Evolutionary conservation across 2,113 vertebrate species (phyloP).

Genomic region (Felis catus): DNA sequence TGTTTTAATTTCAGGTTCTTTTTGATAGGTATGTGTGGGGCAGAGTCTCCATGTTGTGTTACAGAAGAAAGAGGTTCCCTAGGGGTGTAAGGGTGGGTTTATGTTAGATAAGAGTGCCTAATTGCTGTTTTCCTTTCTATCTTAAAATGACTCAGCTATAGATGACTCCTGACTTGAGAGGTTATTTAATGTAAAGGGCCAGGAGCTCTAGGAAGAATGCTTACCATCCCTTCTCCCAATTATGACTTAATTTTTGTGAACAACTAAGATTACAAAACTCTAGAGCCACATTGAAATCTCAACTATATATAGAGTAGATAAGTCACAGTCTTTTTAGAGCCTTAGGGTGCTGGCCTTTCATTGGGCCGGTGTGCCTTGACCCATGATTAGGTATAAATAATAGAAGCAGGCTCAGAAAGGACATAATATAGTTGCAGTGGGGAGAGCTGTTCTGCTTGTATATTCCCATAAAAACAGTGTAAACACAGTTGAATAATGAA

Average conservation of each 20-base stretch:
- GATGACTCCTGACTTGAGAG: neutral
- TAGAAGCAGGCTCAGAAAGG: neutral
- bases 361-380: neutral
- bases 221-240: neutral
- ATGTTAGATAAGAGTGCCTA: neutral
- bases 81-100: neutral
- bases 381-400: neutral
- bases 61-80: neutral
- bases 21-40: neutral
- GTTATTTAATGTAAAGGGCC: neutral
- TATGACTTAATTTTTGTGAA: conserved; percentile 27
- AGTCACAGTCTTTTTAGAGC: neutral
- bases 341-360: neutral
- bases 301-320: neutral
- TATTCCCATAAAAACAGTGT: neutral
- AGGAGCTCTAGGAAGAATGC: neutral
- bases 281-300: neutral
- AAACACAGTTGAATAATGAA: neutral
- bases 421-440: neutral
- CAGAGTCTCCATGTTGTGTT: neutral
- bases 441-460: neutral
- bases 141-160: conserved; percentile 4
- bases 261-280: neutral
- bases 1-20: conserved; percentile 17
- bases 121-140: neutral